Percentiles rank a stretch among this genome's conserved stretches.
These are phyloP conservation scores for Cyanoderma ruficeps DNA, from an alignment of 2,113 vertebrate genomes.

Conservation along the genomic window DNA sequence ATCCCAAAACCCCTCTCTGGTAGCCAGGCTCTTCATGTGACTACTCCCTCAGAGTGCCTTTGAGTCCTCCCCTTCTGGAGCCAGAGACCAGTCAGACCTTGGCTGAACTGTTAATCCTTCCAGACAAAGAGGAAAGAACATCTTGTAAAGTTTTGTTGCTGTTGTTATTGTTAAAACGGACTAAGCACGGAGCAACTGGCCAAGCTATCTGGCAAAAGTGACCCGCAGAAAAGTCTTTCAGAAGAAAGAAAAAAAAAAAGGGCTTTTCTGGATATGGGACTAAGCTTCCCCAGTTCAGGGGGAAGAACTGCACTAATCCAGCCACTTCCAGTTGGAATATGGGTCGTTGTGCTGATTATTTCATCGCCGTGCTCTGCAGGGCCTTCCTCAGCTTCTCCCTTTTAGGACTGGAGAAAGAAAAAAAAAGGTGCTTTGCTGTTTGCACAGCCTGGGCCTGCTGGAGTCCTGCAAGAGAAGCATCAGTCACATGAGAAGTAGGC, in stretches of 20 bases:
- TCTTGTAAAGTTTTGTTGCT: constrained; percentile 68
- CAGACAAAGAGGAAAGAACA: constrained; percentile 68
- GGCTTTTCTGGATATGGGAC: constrained; percentile 4
- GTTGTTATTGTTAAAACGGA: constrained; percentile 56
- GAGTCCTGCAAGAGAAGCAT: neutral
- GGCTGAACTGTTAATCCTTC: constrained; percentile 61
- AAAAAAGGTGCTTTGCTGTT: neutral
- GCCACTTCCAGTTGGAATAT: neutral
- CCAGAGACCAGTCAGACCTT: constrained; percentile 52
- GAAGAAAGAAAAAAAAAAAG: neutral
- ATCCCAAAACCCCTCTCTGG: neutral
- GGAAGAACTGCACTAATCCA: neutral
- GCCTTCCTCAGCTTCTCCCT: neutral
- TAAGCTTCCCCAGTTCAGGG: neutral
- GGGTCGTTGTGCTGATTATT: neutral
- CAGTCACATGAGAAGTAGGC: neutral
- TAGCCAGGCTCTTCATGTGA: neutral
- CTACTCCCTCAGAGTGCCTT: neutral
- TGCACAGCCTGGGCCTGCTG: neutral
- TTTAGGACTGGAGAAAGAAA: neutral
- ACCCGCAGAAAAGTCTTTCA: neutral
- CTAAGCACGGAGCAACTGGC: constrained; percentile 19
- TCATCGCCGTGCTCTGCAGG: neutral
- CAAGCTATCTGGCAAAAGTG: constrained; percentile 58
- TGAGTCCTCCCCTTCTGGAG: neutral